Evolutionary conservation across 1,140 invertebrate genomes (phyloP).

Genomic region (Drosophila suzukii): DNA sequence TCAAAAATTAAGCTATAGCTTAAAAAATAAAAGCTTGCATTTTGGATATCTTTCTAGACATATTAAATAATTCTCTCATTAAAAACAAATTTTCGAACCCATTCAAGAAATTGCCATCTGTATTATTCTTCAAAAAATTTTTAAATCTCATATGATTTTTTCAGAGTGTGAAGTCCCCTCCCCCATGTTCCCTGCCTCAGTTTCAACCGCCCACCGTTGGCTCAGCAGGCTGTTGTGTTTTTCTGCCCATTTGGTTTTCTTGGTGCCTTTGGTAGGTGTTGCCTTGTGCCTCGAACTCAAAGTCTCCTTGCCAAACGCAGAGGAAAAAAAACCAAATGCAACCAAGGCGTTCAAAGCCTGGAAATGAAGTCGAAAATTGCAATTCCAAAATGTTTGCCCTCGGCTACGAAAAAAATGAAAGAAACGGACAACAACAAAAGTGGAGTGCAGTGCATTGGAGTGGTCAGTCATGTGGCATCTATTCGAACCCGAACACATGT

Average conservation of each 20-base stretch:
- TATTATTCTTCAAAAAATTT: neutral
- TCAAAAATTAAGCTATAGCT: too few species aligned
- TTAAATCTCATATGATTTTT: neutral
- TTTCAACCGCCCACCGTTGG: constrained; percentile 20
- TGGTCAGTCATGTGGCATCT: constrained; percentile 76
- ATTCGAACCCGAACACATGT: constrained; percentile 63
- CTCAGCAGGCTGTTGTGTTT: constrained; percentile 46
- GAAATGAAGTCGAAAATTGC: constrained; percentile 83
- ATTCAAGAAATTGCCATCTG: too few species aligned
- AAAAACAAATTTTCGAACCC: too few species aligned
- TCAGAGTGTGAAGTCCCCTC: constrained; percentile 8
- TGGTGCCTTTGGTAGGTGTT: constrained; percentile 71
- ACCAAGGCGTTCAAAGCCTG: constrained; percentile 51
- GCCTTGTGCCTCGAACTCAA: constrained; percentile 44
- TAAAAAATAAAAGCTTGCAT: too few species aligned
- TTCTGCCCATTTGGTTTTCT: constrained; percentile 49
- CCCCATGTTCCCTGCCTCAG: constrained; percentile 9
- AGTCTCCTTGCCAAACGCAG: constrained; percentile 8
- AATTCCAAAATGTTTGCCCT: constrained; percentile 82
- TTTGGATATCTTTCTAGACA: too few species aligned
- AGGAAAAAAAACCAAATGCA: constrained; percentile 21
- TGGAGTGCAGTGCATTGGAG: constrained; percentile 57
- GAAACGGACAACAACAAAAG: constrained; percentile 38
- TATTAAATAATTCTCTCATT: too few species aligned
- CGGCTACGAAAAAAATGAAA: constrained; percentile 40